phyloP scores from a whole-genome alignment of 1,140 invertebrate genomes.

The Drosophila rhopaloa region DNA sequence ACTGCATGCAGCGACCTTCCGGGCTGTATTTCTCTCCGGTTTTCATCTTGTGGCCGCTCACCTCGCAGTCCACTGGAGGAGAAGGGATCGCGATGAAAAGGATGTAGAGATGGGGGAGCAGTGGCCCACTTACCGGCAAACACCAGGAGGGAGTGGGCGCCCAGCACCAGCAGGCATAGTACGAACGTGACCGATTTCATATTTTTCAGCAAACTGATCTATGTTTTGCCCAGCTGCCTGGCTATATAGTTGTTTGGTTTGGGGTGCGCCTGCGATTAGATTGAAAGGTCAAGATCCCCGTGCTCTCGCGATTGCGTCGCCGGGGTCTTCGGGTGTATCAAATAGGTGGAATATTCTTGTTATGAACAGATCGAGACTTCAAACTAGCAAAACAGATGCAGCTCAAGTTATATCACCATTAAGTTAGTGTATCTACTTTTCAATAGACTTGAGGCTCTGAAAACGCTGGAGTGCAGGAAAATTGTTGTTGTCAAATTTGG shows the following conservation, averaged over 20 bases:
- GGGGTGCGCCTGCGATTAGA: slow-evolving; percentile 25
- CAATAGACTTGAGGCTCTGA: too few species aligned
- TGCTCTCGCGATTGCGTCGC: not conserved
- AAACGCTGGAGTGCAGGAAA: too few species aligned
- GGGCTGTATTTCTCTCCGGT: slow-evolving; percentile 45
- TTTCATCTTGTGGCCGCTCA: slow-evolving; percentile 21
- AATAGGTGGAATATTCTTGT: not conserved
- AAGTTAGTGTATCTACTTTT: not conserved
- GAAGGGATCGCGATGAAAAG: too few species aligned
- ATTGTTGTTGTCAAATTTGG: too few species aligned
- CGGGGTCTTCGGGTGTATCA: slow-evolving; percentile 23
- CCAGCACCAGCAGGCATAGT: slow-evolving; percentile 57
- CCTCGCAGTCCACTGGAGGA: slow-evolving; percentile 31
- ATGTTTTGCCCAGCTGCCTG: not conserved
- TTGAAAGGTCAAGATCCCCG: slow-evolving; percentile 20
- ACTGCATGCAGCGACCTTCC: slow-evolving; percentile 17
- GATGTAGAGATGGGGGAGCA: too few species aligned
- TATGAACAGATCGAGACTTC: not conserved
- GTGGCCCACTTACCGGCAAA: slow-evolving; percentile 35
- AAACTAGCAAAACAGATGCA: not conserved
- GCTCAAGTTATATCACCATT: not conserved
- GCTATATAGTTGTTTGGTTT: slow-evolving; percentile 13
- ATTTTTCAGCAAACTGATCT: slow-evolving; percentile 9
- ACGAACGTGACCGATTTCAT: slow-evolving; percentile 60
- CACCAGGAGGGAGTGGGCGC: slow-evolving; percentile 50